Conservation (phyloP, 2,797 vertebrate genomes). For the Channa striata region DNA sequence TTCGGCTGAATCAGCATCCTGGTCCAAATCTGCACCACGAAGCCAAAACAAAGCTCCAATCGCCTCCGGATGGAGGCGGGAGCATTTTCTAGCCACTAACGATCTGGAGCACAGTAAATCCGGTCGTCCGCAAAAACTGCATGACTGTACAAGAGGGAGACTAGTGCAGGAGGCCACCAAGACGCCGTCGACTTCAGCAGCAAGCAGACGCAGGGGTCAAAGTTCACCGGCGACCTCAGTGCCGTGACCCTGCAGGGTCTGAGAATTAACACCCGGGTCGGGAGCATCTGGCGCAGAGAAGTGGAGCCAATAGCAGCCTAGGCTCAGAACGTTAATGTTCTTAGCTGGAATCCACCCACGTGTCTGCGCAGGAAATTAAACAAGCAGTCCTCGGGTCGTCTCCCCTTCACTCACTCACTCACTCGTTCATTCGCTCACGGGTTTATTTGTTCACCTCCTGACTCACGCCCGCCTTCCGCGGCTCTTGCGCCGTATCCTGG, state of each 20-base stretch:
- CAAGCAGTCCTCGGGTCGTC: not conserved
- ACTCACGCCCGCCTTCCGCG: not conserved
- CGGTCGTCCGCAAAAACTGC: no score
- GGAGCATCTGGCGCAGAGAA: not conserved
- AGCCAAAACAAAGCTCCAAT: no score
- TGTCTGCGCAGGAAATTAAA: not conserved
- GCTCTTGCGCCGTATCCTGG: not conserved
- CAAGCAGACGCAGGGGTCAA: not conserved
- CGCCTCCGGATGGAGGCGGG: no score
- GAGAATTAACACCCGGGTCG: not conserved
- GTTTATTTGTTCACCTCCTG: constrained; percentile 5
- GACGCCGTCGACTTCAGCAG: no score
- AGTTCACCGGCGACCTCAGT: not conserved
- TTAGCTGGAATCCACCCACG: not conserved
- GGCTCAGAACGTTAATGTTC: not conserved
- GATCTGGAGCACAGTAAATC: no score
- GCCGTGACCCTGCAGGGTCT: not conserved
- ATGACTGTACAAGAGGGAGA: no score
- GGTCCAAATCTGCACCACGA: no score
- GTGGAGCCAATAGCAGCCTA: not conserved
- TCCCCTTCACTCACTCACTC: not conserved
- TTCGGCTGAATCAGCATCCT: no score
- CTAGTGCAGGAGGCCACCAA: no score
- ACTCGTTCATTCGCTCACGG: not conserved
- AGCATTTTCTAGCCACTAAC: no score